These are phyloP conservation scores for Marasmarcha lunaedactyla DNA, from an alignment of 2,888 invertebrate species.

Conservation along the genomic window DNA sequence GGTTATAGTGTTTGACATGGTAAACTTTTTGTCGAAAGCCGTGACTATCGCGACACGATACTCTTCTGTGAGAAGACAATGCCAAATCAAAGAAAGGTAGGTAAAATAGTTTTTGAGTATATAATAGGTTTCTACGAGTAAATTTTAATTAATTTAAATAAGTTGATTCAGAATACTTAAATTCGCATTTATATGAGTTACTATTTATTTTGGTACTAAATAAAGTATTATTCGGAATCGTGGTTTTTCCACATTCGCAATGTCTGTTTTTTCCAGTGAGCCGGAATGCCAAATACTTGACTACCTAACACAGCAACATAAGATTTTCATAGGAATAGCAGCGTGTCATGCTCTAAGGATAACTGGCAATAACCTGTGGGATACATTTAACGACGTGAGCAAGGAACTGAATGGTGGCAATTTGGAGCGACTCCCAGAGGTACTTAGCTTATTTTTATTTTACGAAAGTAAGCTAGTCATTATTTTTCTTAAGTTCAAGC, in stretches of 20 bases:
- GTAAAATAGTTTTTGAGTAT: slow-evolving; percentile 17
- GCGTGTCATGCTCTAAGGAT: slow-evolving; percentile 82
- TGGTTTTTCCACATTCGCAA: no score
- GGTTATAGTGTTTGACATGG: slow-evolving; percentile 81
- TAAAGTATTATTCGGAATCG: no score
- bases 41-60: slow-evolving; percentile 91
- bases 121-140: neutral
- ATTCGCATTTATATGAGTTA: no score
- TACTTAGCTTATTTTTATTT: slow-evolving; percentile 17
- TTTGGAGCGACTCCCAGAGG: slow-evolving; percentile 43
- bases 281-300: slow-evolving; percentile 90
- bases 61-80: slow-evolving; percentile 90
- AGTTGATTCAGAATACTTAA: no score
- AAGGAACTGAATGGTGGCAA: slow-evolving; percentile 37
- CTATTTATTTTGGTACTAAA: no score
- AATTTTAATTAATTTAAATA: no score
- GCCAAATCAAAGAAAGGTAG: slow-evolving; percentile 82
- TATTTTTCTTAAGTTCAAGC: no score
- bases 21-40: slow-evolving; percentile 80
- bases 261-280: slow-evolving; percentile 31
- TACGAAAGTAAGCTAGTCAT: neutral
- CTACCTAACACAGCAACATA: slow-evolving; percentile 93
- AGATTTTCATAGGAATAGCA: slow-evolving; percentile 87
- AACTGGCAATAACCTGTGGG: slow-evolving; percentile 37
- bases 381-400: slow-evolving; percentile 35